Base-by-base conservation (phyloP, 2,888 invertebrate species). In the Brachyptera risi region DNA sequence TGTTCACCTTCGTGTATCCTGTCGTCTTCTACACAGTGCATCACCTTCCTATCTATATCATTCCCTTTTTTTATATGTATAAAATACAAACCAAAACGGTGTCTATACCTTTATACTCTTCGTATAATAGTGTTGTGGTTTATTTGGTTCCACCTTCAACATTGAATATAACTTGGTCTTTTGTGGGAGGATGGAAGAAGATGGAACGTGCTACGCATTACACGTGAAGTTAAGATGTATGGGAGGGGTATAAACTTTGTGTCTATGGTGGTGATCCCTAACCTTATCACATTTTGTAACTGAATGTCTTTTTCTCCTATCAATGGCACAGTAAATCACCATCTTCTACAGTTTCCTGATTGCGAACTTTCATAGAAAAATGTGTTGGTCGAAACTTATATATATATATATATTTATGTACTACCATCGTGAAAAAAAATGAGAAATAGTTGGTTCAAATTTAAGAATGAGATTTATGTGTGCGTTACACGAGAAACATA, bases 301-400 rank as follows among this genome's bases (percentile, higher is more conserved):
- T 11, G 21, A 57, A 57, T 40, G 57, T 27, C 15, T 37, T 57
- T 31, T 57, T 57, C 68, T 71, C 69, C 69, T 70, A 72, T 70
- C 72, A 72, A 71, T 71, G 69, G 71, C 72, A 71, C 71, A 69
- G 75, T 75, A 75, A 75, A 75, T 75, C 75, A 74, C 73, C 71
- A 11, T 73, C 73, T 72, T 68, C 68, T 69, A 68, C 68, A 67
- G 35, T 56, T 47, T 58, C 56, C 58, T 58, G 50, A 50, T 59
- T 49, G 23, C 50, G 21, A 44, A 17, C 44, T 17, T 44, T 44
- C 44, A 19, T 11, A 7, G 44, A 44, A 21, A 44, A 19, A 44
- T 44, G 44, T 21, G 44, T 15, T 15, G 44, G 19, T 44, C 19
- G 21, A 17, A 19, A 44, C 44, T 44, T 4, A 17, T 44, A 17